Base-by-base conservation (phyloP, 2,113 vertebrate species). In the Neotragus pygmaeus region DNA sequence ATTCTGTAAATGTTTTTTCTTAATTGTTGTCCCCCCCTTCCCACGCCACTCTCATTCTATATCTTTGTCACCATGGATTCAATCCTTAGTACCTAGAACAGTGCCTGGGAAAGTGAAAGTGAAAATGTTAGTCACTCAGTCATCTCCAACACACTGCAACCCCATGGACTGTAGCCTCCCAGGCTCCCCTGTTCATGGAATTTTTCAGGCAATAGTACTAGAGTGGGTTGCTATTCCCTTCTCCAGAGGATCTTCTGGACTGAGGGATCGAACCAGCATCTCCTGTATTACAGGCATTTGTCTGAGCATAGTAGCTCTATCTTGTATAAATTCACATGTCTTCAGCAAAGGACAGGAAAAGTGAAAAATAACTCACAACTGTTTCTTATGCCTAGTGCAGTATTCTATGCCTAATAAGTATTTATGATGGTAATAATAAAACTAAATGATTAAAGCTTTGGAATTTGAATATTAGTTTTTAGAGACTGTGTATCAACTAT, bases 401-500 rank as follows among this genome's bases (percentile, higher is more conserved):
- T 64, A 73, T 23, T 80, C 39, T 91, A 43, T 66, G 47, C 36
- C 75, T 82, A 91, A 12, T 93, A 95, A 83, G 28, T 91, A 30
- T 70, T 89, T 88, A 45, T 16, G 92, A 28, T 57, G 10, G 27
- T 55, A 51, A 96, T 58, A 58, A 82, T 64, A 73, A 95, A 97
- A 64, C 64, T 58, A 89, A 91, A 91, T 55, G 91, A 78, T 75
- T 92, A 73, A 87, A 47, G 14, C 62, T 88, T 88, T 89, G 80
- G 33, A 83, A 64, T 95, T 80, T 87, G 57, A 85, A 49, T 81
- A 77, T 75, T 45, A 2, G 15, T n/a, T 94, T 94, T 90, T 88
- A 58, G 80, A 89, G 23, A 57, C 30, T 30, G 1, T 58, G 11
- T 39, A 10, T 47, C 78, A 55, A 53, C 88, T 83, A 93, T 78